Percentiles rank a stretch among this genome's conserved stretches.
These are phyloP conservation scores for Alectoris magna DNA, from an alignment of 2,797 vertebrate species.

Conservation along the genomic window DNA sequence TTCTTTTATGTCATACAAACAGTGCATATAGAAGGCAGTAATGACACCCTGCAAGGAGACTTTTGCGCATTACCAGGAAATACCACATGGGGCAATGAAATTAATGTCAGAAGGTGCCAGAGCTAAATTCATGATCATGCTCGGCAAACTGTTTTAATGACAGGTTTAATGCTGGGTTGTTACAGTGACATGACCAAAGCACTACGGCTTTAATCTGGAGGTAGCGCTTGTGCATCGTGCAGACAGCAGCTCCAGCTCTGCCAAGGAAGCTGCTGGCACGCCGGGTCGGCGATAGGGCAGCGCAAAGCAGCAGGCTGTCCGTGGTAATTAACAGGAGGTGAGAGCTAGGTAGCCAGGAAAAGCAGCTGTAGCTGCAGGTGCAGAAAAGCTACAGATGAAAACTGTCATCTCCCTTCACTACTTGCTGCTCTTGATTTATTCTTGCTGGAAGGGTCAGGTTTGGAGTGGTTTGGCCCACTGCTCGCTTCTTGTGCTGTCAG, in stretches of 20 bases:
- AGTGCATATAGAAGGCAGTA: background rate
- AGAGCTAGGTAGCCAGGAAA: background rate
- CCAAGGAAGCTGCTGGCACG: background rate
- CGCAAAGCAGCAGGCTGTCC: conserved; percentile 20
- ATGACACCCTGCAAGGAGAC: conserved; percentile 32
- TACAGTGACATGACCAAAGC: conserved; percentile 64
- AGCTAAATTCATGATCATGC: conserved; percentile 61
- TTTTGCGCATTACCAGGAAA: conserved; percentile 31
- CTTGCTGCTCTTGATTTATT: conserved; percentile 12
- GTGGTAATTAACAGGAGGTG: conserved; percentile 51
- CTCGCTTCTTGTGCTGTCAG: conserved; percentile 22
- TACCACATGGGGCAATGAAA: conserved; percentile 48
- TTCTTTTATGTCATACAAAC: background rate
- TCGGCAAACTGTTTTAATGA: conserved; percentile 66
- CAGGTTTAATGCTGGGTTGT: conserved; percentile 71
- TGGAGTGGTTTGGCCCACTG: conserved; percentile 33
- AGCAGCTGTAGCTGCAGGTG: conserved; percentile 46
- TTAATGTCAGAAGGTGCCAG: conserved; percentile 63
- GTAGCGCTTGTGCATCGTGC: background rate
- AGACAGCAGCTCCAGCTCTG: conserved; percentile 32
- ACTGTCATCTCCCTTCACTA: conserved; percentile 7
- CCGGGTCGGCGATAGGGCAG: conserved; percentile 46
- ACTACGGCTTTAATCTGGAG: conserved; percentile 57
- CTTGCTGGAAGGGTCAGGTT: conserved; percentile 35
- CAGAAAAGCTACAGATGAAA: conserved; percentile 27